Evolutionary conservation across 2,888 invertebrate genomes (phyloP).

Genomic region (Pseudoips prasinana): DNA sequence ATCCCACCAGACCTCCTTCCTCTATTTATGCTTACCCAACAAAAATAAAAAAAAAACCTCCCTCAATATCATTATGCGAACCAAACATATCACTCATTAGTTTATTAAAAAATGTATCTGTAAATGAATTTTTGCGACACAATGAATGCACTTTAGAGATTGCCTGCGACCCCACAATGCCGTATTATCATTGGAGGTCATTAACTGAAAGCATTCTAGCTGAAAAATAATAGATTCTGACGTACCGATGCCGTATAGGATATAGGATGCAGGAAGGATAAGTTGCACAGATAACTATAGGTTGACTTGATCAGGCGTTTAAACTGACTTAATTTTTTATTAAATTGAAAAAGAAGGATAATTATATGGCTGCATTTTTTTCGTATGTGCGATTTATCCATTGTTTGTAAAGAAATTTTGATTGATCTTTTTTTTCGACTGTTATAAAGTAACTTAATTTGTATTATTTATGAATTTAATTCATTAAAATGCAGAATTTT

Average conservation of each 20-base stretch:
- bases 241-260: conserved; percentile 33
- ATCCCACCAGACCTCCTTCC: too few relatives aligned
- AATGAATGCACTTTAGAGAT: conserved; percentile 67
- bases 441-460: too few relatives aligned
- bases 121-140: conserved; percentile 45
- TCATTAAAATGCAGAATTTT: too few relatives aligned
- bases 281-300: conserved; percentile 28
- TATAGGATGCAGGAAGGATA: conserved; percentile 46
- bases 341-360: too few relatives aligned
- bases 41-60: conserved; percentile 12
- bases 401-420: too few relatives aligned
- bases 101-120: conserved; percentile 50
- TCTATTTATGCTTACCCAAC: too few relatives aligned
- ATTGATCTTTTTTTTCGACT: too few relatives aligned
- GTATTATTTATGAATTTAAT: too few relatives aligned
- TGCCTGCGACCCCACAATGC: conserved; percentile 60
- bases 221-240: conserved; percentile 70
- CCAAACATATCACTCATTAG: conserved; percentile 35
- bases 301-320: too few relatives aligned
- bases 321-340: too few relatives aligned
- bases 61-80: background rate
- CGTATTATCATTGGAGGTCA: conserved; percentile 66
- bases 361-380: too few relatives aligned
- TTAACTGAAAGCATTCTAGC: conserved; percentile 72
- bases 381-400: too few relatives aligned